phyloP scores from a whole-genome alignment of 2,888 invertebrate genomes.

The Plebejus anna region DNA sequence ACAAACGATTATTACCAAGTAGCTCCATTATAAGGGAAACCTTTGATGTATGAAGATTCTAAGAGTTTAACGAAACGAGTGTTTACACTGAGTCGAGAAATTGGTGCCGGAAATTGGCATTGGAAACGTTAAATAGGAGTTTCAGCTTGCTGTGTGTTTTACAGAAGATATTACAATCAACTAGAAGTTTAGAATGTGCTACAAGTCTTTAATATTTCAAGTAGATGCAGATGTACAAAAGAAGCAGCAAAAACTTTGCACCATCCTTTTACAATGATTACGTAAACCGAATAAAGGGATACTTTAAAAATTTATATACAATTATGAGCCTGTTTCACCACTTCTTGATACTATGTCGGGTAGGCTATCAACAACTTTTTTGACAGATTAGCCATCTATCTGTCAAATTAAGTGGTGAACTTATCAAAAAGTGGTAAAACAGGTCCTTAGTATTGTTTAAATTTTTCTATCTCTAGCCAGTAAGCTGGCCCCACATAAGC shows the following conservation, averaged over 20 bases:
- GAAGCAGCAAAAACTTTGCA: background rate
- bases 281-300: no score
- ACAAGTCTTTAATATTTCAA: background rate
- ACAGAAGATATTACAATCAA: background rate
- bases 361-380: no score
- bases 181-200: background rate
- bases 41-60: slow-evolving; percentile 31
- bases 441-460: no score
- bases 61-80: background rate
- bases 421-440: no score
- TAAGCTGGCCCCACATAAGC: no score
- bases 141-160: background rate
- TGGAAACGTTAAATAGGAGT: background rate
- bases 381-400: no score
- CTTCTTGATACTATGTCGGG: no score
- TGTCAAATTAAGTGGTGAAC: no score
- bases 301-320: no score
- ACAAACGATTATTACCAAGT: slow-evolving; percentile 35
- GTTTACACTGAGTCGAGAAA: slow-evolving; percentile 5
- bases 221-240: background rate
- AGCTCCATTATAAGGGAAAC: slow-evolving; percentile 33
- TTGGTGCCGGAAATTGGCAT: slow-evolving; percentile 14
- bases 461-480: no score
- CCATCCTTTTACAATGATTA: no score
- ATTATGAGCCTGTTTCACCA: no score